Conservation (phyloP, 2,797 vertebrate species). For the Anas bernieri region DNA sequence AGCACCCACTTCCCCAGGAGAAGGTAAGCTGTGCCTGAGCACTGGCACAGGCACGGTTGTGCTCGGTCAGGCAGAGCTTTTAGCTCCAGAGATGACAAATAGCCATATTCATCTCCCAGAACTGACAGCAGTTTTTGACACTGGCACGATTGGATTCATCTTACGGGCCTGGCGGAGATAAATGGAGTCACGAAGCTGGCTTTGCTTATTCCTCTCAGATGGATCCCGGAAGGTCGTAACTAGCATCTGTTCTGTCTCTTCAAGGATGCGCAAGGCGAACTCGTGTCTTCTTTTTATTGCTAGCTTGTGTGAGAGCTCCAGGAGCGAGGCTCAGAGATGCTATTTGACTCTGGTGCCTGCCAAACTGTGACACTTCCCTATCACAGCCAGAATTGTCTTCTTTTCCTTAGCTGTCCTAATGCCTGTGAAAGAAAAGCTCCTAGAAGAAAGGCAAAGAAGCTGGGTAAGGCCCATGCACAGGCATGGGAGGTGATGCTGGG, state of each 20-base stretch:
- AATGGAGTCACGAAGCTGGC: neutral
- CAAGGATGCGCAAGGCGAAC: neutral
- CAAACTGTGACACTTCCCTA: neutral
- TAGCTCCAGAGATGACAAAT: neutral
- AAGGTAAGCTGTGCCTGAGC: fast-evolving
- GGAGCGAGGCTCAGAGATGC: neutral
- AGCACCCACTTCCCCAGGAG: neutral
- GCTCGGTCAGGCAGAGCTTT: neutral
- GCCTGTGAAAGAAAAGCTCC: neutral
- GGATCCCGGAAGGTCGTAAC: neutral
- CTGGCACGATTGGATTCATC: neutral
- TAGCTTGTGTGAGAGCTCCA: constrained; percentile 10
- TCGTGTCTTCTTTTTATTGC: neutral
- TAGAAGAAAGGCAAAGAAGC: constrained; percentile 20
- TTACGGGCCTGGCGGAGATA: neutral
- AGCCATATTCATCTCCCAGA: neutral
- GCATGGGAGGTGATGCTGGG: neutral
- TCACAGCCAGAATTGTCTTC: neutral
- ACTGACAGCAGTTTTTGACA: neutral
- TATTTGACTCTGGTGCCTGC: neutral
- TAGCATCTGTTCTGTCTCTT: constrained; percentile 28
- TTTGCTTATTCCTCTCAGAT: neutral
- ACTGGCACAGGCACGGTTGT: neutral
- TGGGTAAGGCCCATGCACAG: neutral
- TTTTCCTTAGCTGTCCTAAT: neutral